These are phyloP conservation scores for Brachionus calyciflorus DNA, from an alignment of 1,140 invertebrate genomes.

Conservation along the genomic window DNA sequence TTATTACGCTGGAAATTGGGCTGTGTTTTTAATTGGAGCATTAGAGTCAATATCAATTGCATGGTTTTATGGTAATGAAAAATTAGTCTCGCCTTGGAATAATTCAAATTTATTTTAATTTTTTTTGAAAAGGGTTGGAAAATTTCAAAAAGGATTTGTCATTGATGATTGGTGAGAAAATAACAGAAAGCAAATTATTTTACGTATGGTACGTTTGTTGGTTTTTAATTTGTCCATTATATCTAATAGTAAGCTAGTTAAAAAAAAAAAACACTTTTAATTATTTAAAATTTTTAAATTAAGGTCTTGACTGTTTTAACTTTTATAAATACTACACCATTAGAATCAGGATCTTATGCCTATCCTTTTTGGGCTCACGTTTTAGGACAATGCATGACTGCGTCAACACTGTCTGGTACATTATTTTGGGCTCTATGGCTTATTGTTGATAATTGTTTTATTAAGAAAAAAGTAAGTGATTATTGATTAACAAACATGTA, in stretches of 20 bases:
- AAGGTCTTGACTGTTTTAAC: conserved; percentile 69
- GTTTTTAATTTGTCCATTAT: conserved; percentile 59
- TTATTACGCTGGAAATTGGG: conserved; percentile 45
- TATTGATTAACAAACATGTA: too few relatives aligned
- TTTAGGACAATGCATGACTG: conserved; percentile 61
- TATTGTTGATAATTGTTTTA: not conserved
- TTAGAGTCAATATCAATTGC: conserved; percentile 10
- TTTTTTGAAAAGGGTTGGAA: conserved; percentile 50
- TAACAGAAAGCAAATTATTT: conserved; percentile 49
- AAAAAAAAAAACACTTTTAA: not conserved
- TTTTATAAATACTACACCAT: conserved; percentile 31
- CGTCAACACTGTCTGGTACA: conserved; percentile 14
- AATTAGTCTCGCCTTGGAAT: not conserved
- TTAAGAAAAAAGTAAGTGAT: not conserved
- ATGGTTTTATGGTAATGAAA: conserved; percentile 49
- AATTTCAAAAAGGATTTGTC: conserved; percentile 59
- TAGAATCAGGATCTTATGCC: conserved; percentile 9
- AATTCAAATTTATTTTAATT: not conserved
- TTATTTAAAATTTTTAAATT: not conserved
- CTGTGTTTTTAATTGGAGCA: conserved; percentile 32
- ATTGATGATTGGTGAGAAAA: conserved; percentile 59
- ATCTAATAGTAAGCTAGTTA: conserved; percentile 62
- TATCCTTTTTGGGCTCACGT: conserved; percentile 73
- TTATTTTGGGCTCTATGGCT: conserved; percentile 7
- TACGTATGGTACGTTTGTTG: conserved; percentile 59